Percentiles rank a stretch among this genome's conserved stretches.
These are phyloP conservation scores for Oligia latruncula DNA, from an alignment of 2,888 invertebrate genomes.

Conservation along the genomic window DNA sequence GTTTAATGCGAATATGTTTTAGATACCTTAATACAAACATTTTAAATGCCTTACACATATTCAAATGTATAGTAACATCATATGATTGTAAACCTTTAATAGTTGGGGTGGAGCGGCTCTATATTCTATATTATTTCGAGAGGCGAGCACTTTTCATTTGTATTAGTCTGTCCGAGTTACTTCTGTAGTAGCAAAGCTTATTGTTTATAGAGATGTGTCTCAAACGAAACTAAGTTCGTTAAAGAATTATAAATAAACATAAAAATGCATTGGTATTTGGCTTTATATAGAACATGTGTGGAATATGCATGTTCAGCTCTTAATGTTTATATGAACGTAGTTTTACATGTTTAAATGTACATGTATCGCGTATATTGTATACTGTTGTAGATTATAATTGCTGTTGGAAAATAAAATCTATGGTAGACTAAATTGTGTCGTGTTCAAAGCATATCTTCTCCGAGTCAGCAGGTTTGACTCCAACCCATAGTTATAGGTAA, in stretches of 20 bases:
- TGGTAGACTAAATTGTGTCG: constrained; percentile 81
- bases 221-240: constrained; percentile 67
- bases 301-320: constrained; percentile 86
- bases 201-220: constrained; percentile 64
- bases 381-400: constrained; percentile 81
- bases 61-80: not conserved
- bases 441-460: constrained; percentile 85
- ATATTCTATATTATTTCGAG: constrained; percentile 30
- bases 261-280: constrained; percentile 90
- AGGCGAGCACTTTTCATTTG: constrained; percentile 53
- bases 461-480: constrained; percentile 77
- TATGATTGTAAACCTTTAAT: not conserved
- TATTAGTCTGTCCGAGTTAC: constrained; percentile 51
- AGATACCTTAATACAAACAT: not conserved
- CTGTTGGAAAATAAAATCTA: constrained; percentile 78
- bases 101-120: constrained; percentile 11
- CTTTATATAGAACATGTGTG: constrained; percentile 89
- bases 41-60: not conserved
- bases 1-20: constrained; percentile 1
- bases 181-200: constrained; percentile 66
- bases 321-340: constrained; percentile 84
- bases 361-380: constrained; percentile 77
- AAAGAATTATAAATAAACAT: constrained; percentile 84
- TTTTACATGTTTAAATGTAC: constrained; percentile 76
- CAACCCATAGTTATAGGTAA: constrained; percentile 65